These are phyloP conservation scores for Ophiothrix spiculata DNA, from an alignment of 35 echinoderm and acorn worm species.

Conservation along the genomic window DNA sequence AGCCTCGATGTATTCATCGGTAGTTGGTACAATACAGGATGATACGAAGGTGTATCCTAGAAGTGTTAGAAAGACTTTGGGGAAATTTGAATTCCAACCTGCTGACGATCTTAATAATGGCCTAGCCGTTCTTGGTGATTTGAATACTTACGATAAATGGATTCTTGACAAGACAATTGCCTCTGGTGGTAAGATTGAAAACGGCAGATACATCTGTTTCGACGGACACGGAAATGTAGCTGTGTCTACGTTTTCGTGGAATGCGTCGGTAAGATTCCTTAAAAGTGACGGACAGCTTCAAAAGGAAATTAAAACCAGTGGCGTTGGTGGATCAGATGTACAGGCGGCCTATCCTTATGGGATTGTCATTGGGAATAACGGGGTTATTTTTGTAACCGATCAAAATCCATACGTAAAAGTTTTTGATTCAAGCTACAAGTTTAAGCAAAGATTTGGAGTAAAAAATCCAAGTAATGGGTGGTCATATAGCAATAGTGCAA, in stretches of 20 bases:
- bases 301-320: not conserved
- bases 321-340: not conserved
- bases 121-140: not conserved
- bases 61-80: not conserved
- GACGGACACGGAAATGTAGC: not conserved
- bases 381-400: not conserved
- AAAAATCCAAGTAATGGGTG: not conserved
- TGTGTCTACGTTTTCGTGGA: too few relatives aligned
- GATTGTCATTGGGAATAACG: not conserved
- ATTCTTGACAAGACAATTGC: not conserved
- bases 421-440: not conserved
- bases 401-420: not conserved
- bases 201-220: not conserved
- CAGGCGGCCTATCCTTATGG: not conserved
- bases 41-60: not conserved
- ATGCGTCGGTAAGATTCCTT: not conserved
- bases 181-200: not conserved
- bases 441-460: not conserved
- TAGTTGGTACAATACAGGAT: not conserved
- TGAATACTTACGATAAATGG: not conserved
- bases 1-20: not conserved
- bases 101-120: not conserved
- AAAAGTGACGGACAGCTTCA: not conserved
- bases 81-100: not conserved
- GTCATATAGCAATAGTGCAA: not conserved